A percentile compares a stretch with the other conserved stretches of the same genome.
phyloP scores from a whole-genome alignment of 2,797 vertebrate species.

The Tolypeutes matacus region DNA sequence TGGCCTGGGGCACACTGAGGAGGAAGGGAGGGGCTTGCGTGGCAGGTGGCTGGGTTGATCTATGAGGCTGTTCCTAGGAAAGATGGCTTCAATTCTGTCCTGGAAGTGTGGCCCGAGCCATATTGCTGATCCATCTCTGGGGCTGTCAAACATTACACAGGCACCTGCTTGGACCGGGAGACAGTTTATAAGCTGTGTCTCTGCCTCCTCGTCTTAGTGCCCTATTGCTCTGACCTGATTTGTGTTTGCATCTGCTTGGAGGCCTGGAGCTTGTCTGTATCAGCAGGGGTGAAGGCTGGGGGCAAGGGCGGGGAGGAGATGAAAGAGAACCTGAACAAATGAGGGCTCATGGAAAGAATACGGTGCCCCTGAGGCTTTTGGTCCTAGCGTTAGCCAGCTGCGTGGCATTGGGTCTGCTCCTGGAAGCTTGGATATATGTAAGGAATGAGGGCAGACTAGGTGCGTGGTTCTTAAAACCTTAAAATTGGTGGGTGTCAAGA shows the following conservation, averaged over 20 bases:
- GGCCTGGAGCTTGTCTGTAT: background rate
- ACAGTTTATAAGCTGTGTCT: background rate
- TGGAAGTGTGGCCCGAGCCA: background rate
- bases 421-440: background rate
- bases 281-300: background rate
- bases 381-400: background rate
- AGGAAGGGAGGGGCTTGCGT: fast-evolving
- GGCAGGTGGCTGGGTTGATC: background rate
- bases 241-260: background rate
- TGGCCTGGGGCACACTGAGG: fast-evolving
- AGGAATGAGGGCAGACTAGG: background rate
- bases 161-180: background rate
- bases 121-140: slow-evolving; percentile 36
- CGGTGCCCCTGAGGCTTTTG: background rate
- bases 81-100: slow-evolving; percentile 51
- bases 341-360: background rate
- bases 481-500: too few relatives aligned
- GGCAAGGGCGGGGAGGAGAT: too few relatives aligned
- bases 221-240: background rate
- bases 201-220: background rate
- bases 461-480: background rate
- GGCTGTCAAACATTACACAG: slow-evolving; percentile 63
- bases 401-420: background rate
- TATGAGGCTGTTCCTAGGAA: background rate
- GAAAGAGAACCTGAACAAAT: background rate